phyloP scores from a whole-genome alignment of 2,888 invertebrate genomes.

The Drosophila ezoana region DNA sequence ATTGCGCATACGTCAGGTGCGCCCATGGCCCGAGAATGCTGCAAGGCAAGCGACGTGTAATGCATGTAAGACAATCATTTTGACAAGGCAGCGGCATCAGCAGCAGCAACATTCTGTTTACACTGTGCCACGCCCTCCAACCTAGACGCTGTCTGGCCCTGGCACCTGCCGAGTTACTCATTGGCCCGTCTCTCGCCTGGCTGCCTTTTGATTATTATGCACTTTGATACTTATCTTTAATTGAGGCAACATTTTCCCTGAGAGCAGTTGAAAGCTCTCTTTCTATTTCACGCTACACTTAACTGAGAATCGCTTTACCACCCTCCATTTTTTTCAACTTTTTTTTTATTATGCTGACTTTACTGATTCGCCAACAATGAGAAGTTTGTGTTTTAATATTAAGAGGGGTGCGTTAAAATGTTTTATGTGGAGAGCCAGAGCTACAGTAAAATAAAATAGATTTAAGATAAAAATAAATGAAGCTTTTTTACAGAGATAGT shows the following conservation, averaged over 20 bases:
- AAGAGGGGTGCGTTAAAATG: not conserved
- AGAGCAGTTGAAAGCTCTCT: slow-evolving; percentile 41
- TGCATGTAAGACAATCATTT: slow-evolving; percentile 79
- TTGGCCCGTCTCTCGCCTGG: slow-evolving; percentile 68
- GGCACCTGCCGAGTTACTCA: slow-evolving; percentile 49
- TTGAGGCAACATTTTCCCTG: slow-evolving; percentile 72
- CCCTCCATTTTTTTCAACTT: slow-evolving; percentile 4
- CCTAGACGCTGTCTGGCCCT: slow-evolving; percentile 33
- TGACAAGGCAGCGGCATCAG: slow-evolving; percentile 52
- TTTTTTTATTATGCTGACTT: slow-evolving; percentile 4
- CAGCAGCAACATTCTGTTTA: slow-evolving; percentile 38
- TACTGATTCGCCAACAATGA: slow-evolving; percentile 1
- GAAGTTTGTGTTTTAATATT: not conserved
- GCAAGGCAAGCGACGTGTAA: slow-evolving; percentile 57
- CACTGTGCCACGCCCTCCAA: slow-evolving; percentile 37
- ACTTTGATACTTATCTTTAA: slow-evolving; percentile 80
- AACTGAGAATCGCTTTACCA: slow-evolving; percentile 33
- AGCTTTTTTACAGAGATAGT: slow-evolving; percentile 14
- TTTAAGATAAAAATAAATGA: no score
- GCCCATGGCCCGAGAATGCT: slow-evolving; percentile 41
- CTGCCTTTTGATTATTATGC: slow-evolving; percentile 78
- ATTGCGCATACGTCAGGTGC: slow-evolving; percentile 77
- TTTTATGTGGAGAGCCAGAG: not conserved
- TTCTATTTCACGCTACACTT: slow-evolving; percentile 46
- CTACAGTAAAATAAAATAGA: no score